Conservation (phyloP, 2,888 invertebrate genomes). For the Hypomecis punctinalis region DNA sequence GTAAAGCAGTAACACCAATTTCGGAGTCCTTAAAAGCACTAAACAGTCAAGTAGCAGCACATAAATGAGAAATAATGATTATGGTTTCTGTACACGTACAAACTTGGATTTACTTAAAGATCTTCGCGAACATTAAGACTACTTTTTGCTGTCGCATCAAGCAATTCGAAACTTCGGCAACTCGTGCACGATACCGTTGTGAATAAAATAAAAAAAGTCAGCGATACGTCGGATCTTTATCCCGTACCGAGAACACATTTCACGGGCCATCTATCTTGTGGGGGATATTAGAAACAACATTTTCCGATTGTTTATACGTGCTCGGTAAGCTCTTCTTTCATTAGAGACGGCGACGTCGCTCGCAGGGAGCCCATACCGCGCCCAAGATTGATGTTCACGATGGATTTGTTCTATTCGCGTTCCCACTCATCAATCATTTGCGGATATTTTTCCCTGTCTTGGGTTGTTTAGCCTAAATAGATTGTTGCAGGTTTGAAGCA, state of each 20-base stretch:
- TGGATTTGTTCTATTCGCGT: conserved; percentile 84
- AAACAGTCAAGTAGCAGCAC: conserved; percentile 33
- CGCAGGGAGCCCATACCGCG: conserved; percentile 64
- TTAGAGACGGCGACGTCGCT: conserved; percentile 77
- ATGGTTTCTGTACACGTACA: conserved; percentile 32
- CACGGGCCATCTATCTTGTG: conserved; percentile 73
- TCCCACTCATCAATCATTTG: conserved; percentile 82
- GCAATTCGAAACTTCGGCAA: conserved; percentile 38
- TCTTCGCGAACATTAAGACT: conserved; percentile 23
- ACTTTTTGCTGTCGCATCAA: conserved; percentile 29
- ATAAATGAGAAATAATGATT: conserved; percentile 35
- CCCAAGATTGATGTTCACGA: conserved; percentile 81
- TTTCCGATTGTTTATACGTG: conserved; percentile 81
- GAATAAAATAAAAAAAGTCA: conserved; percentile 43
- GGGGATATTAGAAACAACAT: conserved; percentile 78
- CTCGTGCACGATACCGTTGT: conserved; percentile 41
- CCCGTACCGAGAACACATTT: conserved; percentile 54
- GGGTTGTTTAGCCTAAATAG: conserved; percentile 82
- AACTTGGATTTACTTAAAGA: conserved; percentile 33
- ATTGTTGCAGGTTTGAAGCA: conserved; percentile 74
- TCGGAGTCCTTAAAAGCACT: conserved; percentile 30
- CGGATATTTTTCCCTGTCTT: conserved; percentile 84
- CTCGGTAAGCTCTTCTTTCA: conserved; percentile 83
- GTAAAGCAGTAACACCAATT: conserved; percentile 29
- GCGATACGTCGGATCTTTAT: conserved; percentile 43